phyloP scores from a whole-genome alignment of 2,797 vertebrate species.

The Pyrrhura leucotis region DNA sequence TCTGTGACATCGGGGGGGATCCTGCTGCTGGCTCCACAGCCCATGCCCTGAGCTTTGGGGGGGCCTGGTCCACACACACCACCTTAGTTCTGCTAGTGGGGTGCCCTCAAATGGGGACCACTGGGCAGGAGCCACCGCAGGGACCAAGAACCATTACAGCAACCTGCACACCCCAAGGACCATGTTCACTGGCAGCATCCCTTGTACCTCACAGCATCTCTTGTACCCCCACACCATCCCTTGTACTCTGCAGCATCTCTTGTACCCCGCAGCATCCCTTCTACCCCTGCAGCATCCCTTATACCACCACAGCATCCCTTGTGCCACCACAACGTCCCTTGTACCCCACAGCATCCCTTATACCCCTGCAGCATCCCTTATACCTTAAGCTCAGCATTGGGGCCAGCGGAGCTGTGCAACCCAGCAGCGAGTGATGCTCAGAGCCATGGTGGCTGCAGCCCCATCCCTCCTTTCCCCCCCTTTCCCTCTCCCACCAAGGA shows the following conservation, averaged over 20 bases:
- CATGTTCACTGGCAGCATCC: background rate
- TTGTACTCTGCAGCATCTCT: background rate
- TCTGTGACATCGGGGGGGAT: fast-evolving
- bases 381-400: fast-evolving
- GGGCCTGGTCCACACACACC: fast-evolving
- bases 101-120: fast-evolving
- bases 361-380: background rate
- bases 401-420: too few relatives aligned
- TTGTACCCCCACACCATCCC: background rate
- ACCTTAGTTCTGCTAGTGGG: background rate
- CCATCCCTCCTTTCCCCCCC: fast-evolving
- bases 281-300: background rate
- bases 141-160: too few relatives aligned
- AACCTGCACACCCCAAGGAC: background rate
- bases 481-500: background rate
- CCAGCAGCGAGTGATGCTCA: fast-evolving
- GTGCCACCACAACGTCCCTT: background rate
- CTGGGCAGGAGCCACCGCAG: fast-evolving
- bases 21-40: fast-evolving
- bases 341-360: background rate
- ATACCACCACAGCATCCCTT: too few relatives aligned
- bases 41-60: fast-evolving
- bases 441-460: fast-evolving
- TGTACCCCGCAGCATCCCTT: fast-evolving
- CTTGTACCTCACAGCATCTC: fast-evolving